Conservation (phyloP, 2,113 vertebrate species). For the Phaetusa simplex region DNA sequence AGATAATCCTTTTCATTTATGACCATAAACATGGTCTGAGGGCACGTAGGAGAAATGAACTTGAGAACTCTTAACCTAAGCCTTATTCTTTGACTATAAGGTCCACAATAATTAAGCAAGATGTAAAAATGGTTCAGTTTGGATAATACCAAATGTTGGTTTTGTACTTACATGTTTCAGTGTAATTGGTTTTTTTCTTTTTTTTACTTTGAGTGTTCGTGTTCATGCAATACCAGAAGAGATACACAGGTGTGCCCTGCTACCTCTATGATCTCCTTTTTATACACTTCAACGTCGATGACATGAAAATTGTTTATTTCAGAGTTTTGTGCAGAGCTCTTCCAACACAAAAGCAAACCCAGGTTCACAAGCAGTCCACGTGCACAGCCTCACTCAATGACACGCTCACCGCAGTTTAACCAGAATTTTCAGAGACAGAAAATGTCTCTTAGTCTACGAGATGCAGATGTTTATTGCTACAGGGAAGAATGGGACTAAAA, state of each 20-base stretch:
- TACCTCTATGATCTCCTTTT: background rate
- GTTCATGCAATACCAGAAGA: background rate
- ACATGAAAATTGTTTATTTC: background rate
- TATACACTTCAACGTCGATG: accelerated
- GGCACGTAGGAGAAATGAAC: background rate
- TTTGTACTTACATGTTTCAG: background rate
- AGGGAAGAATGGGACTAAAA: background rate
- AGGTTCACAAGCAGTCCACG: background rate
- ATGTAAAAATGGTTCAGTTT: background rate
- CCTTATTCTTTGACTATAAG: background rate
- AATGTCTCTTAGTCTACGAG: background rate
- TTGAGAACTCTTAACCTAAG: background rate
- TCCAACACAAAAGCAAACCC: background rate
- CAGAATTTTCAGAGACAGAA: background rate
- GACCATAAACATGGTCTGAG: background rate
- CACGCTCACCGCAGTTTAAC: background rate
- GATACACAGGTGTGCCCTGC: background rate
- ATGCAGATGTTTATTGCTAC: background rate
- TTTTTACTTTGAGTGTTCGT: background rate
- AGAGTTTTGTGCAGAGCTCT: background rate
- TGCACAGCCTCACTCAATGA: background rate
- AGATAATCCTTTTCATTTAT: background rate
- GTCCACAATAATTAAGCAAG: background rate
- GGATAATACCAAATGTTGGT: background rate
- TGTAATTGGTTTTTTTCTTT: background rate